These are phyloP conservation scores for Toxotes chatareus DNA, from an alignment of 2,113 vertebrate genomes.

Conservation along the genomic window DNA sequence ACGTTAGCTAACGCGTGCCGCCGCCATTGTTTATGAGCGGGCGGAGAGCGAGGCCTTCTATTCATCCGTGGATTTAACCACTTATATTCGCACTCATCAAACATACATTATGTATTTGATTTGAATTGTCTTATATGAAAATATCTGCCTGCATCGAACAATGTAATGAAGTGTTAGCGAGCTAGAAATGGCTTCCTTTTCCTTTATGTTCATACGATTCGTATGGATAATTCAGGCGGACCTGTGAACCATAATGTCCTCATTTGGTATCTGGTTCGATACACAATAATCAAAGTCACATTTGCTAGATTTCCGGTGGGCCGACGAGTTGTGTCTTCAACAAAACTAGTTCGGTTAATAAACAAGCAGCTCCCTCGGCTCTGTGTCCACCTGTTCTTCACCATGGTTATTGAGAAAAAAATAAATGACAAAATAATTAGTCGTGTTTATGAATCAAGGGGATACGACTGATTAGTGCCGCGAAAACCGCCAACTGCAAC, in stretches of 20 bases:
- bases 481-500: too few species aligned
- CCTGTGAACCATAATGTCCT: background rate
- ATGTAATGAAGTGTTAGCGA: accelerated
- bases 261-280: accelerated
- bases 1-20: constrained; percentile 52
- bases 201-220: background rate
- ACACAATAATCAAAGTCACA: accelerated
- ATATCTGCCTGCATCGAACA: accelerated
- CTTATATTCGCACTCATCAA: accelerated
- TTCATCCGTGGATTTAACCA: background rate
- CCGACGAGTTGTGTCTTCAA: too few species aligned
- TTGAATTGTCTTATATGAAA: background rate
- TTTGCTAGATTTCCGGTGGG: too few species aligned
- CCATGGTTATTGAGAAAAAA: background rate
- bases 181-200: background rate
- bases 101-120: background rate
- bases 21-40: constrained; percentile 77
- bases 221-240: background rate
- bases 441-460: too few species aligned
- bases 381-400: background rate
- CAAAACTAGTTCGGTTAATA: background rate
- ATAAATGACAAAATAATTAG: too few species aligned
- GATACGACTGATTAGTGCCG: too few species aligned
- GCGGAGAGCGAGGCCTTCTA: constrained; percentile 36
- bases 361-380: background rate